A percentile compares a stretch with the other conserved stretches of the same genome.
Conservation (phyloP, 2,113 vertebrate species). For the Cyanoderma ruficeps region DNA sequence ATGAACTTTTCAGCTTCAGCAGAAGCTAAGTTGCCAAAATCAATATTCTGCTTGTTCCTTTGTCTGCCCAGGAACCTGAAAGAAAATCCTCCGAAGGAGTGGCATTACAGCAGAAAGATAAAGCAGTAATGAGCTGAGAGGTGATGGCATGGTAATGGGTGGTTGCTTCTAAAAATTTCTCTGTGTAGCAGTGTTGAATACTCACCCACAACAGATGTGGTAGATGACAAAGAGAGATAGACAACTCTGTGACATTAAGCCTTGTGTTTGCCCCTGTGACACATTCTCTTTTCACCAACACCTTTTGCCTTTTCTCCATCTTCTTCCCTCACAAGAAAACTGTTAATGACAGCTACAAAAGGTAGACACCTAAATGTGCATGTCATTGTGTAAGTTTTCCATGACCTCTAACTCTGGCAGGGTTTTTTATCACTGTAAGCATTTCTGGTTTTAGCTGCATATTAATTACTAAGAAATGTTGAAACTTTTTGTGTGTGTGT, state of each 20-base stretch:
- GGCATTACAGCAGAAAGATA: neutral
- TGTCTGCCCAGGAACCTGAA: neutral
- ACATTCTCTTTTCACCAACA: neutral
- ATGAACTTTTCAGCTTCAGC: neutral
- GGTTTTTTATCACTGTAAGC: constrained; percentile 66
- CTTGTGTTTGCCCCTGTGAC: neutral
- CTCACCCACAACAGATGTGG: neutral
- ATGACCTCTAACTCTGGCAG: constrained; percentile 36
- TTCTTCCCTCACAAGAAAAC: neutral
- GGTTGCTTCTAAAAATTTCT: neutral
- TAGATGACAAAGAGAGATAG: neutral
- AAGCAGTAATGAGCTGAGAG: neutral
- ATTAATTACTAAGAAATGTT: constrained; percentile 54
- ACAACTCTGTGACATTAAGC: neutral
- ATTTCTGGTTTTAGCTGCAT: constrained; percentile 69
- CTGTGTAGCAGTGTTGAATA: neutral
- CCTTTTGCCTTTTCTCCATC: neutral
- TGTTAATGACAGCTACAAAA: neutral
- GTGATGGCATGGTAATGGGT: neutral
- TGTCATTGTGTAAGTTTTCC: neutral
- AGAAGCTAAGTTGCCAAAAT: neutral
- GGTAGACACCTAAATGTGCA: constrained; percentile 8
- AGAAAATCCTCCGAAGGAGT: neutral
- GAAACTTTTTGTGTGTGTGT: neutral
- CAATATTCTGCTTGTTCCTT: neutral